These are phyloP conservation scores for Poeciliopsis infans DNA, from an alignment of 2,797 vertebrate species.

Conservation along the genomic window DNA sequence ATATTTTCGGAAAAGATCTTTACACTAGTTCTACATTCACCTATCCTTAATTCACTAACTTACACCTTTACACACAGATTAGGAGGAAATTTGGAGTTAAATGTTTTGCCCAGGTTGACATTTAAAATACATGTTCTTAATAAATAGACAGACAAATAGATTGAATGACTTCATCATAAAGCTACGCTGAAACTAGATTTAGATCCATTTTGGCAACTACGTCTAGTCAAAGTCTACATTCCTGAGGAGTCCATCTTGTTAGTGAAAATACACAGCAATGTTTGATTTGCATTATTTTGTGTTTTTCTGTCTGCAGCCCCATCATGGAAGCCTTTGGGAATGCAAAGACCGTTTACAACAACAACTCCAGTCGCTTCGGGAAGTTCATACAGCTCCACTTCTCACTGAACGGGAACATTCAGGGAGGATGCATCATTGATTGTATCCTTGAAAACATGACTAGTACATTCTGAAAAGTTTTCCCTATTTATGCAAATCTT, in stretches of 20 bases:
- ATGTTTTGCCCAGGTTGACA: not conserved
- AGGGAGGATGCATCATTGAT: constrained; percentile 91
- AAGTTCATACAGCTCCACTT: constrained; percentile 95
- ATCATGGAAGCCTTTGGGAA: constrained; percentile 95
- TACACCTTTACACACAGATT: not conserved
- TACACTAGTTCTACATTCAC: not conserved
- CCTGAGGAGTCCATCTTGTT: not conserved
- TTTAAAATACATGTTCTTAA: not conserved
- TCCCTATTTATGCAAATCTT: not conserved
- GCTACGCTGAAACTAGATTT: not conserved
- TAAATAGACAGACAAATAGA: not conserved
- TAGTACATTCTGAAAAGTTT: not conserved
- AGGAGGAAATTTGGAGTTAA: not conserved
- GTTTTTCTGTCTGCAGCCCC: constrained; percentile 77
- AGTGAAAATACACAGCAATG: not conserved
- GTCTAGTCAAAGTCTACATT: not conserved
- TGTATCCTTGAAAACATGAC: constrained; percentile 83
- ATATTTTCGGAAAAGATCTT: not conserved
- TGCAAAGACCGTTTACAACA: constrained; percentile 93
- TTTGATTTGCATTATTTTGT: not conserved
- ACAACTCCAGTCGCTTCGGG: constrained; percentile 94
- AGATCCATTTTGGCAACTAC: not conserved
- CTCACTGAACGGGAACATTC: constrained; percentile 90
- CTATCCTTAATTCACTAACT: too few relatives aligned
- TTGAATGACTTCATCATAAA: not conserved